Base-by-base conservation (phyloP, 2,797 vertebrate species). In the Lophius americanus region DNA sequence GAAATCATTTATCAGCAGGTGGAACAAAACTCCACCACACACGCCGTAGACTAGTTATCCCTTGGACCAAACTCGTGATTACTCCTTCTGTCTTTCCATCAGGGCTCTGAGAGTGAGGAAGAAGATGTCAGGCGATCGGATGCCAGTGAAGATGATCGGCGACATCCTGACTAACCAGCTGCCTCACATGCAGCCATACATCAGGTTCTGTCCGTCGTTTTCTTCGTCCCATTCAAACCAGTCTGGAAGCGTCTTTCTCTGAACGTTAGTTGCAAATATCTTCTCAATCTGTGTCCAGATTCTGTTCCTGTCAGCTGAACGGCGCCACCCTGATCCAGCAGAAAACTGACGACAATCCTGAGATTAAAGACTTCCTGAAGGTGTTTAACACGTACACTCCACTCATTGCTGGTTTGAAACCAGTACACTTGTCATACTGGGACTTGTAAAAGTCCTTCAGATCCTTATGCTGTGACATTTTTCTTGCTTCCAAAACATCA, bases 141-240 rank as follows among this genome's bases (percentile, higher is more conserved):
- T 99, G 98, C 97, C 98, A 0, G 96, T 99, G 89, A 98, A 99
- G 93, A 99, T 98, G 97, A 96, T 99, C 0, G 98, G 98, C 0
- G 98, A 99, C 91, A 99, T 99, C 76, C 91, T 99, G 91, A 99
- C 97, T 0, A 96, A 97, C 1, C 97, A 99, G 94, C 93, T 99
- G 85, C 96, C 97, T 0, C 98, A 99, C 92, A 99, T 99, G 98
- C 97, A 99, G 90, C 97, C 98, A 0, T 99, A 99, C 81, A 98
- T 99, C 84, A 95, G 90, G 90, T 91, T 9, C 49, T 0, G 11
- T 9, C 11, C 32, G 11, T 32, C 4, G 0, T 41, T 52, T 23
- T 12, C 0, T 33, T 4, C 0, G 3, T 7, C 35, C n/a, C 3
- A 5, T 7, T 41, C 12, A 56, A 3, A 0, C 36, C 14, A 6